Conservation (phyloP, 2,113 vertebrate species). For the Tupaia tana region DNA sequence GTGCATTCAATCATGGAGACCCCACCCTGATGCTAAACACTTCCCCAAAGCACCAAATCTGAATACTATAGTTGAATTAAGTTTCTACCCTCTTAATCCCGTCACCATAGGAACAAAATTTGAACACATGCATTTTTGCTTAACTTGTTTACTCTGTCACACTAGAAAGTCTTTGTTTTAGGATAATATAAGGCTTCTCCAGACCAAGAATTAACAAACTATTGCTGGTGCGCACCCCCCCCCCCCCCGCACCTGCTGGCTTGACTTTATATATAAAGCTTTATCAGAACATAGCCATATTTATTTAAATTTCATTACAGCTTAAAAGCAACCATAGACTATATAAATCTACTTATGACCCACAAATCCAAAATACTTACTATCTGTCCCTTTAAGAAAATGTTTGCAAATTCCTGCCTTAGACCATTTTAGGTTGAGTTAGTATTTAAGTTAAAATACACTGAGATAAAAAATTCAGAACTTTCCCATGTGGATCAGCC, state of each 20-base stretch:
- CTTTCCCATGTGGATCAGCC: too few species aligned
- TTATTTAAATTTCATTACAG: not conserved
- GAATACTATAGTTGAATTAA: too few species aligned
- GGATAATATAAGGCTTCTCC: not conserved
- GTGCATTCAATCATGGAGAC: too few species aligned
- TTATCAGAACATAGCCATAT: not conserved
- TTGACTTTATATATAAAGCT: not conserved
- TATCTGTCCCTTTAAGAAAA: conserved; percentile 5
- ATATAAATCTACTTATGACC: not conserved
- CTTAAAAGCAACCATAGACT: not conserved
- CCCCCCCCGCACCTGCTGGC: too few species aligned
- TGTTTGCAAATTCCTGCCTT: not conserved
- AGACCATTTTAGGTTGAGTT: not conserved
- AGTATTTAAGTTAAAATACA: conserved; percentile 1
- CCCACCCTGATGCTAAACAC: too few species aligned
- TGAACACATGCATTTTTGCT: not conserved
- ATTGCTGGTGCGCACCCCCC: too few species aligned
- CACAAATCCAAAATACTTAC: not conserved
- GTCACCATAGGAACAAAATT: too few species aligned
- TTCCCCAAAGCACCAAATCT: too few species aligned
- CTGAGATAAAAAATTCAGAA: not conserved
- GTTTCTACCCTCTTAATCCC: too few species aligned
- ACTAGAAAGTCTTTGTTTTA: not conserved
- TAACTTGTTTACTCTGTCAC: not conserved
- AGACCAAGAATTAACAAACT: not conserved